Base-by-base conservation (phyloP, 2,888 invertebrate species). In the Adelognathus sp. region DNA sequence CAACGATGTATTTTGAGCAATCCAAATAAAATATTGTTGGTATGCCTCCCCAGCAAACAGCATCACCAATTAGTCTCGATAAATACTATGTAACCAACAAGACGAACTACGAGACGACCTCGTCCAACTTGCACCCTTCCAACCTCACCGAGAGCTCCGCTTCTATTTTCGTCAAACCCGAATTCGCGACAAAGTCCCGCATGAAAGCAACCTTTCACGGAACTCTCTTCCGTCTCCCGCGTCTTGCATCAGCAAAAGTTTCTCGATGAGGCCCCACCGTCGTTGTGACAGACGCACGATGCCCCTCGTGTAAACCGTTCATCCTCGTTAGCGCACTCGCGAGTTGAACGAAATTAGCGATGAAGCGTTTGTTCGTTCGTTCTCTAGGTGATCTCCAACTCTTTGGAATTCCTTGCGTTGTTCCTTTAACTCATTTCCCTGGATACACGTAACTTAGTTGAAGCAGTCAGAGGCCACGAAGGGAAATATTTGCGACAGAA, bases 401-500 rank as follows among this genome's bases (percentile, higher is more conserved):
- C 41, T 61, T 39, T 41, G 16, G 5, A 52, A 21, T 29, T 27
- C 21, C 18, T n/a, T 7, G 21, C 18, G 9, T 54, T 54, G 39
- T 24, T 27, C 52, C 58, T 73, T 64, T 58, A 36, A 31, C 69
- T 52, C 31, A 56, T 67, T 63, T 69, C 16, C 24, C 21, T 18
- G n/a, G 39, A 60, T 29, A 29, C 27, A 58, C 61, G 44, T 36
- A 66, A 44, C 67, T 61, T 54, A 39, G 64, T 24, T 31, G 21
- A 44, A 46, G 56, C 14, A 63, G 61, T 54, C 9, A n/a, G 54
- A 44, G 24, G 33, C 54, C 75, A 39, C 64, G 39, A 54, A 67
- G 63, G 71, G 66, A 79, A 71, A 77, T 81, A 79, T 77, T 76
- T 71, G 60, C 50, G 44, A 67, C 39, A 60, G 75, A 79, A 79